Evolutionary conservation across 30 jellyfish, hydroid and myxozoan species (phyloP).

Genomic region (Aurelia sp.): DNA sequence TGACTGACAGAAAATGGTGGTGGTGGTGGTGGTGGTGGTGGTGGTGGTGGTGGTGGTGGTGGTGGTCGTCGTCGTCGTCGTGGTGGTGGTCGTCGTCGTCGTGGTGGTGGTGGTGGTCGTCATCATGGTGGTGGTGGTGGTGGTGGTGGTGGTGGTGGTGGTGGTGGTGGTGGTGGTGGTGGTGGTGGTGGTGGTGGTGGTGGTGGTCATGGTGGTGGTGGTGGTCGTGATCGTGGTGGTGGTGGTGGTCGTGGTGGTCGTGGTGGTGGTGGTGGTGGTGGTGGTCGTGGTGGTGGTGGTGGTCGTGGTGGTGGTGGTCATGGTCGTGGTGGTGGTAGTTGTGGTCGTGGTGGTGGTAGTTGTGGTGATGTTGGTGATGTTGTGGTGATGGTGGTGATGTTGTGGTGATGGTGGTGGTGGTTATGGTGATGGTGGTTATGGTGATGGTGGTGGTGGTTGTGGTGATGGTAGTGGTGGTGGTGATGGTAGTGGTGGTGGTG

Average conservation of each 20-base stretch:
- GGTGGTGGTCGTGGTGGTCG: background rate
- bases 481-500: background rate
- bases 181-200: background rate
- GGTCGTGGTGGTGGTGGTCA: conserved; percentile 7
- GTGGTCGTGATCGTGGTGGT: background rate
- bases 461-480: background rate
- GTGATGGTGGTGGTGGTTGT: background rate
- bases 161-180: background rate
- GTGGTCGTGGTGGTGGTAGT: background rate
- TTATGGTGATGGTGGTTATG: background rate
- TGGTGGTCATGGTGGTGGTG: background rate
- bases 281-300: background rate
- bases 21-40: background rate
- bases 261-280: conserved; percentile 4
- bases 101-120: background rate
- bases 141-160: background rate
- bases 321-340: conserved; percentile 58
- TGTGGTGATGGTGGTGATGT: conserved; percentile 1
- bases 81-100: conserved; percentile 5
- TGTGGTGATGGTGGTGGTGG: background rate
- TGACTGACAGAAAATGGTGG: background rate
- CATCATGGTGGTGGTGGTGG: background rate
- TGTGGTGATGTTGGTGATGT: too few species aligned
- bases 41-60: conserved; percentile 1
- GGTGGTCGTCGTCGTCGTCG: background rate